A percentile compares a stretch with the other conserved stretches of the same genome.
These are phyloP conservation scores for Cryptotermes secundus DNA, from an alignment of 1,140 invertebrate genomes.

Conservation along the genomic window DNA sequence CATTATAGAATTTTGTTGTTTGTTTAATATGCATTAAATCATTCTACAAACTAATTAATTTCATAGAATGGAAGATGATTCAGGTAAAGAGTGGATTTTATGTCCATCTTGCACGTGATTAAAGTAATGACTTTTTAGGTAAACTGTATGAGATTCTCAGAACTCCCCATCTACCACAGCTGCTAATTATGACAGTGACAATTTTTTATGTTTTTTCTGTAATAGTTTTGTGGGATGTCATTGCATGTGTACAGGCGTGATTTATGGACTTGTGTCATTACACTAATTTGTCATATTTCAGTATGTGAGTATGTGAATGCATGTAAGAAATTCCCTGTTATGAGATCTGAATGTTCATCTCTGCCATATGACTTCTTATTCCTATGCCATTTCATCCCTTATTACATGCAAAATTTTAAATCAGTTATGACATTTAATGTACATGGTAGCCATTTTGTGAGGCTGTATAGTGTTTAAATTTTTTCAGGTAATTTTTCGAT, in stretches of 20 bases:
- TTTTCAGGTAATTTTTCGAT: background rate
- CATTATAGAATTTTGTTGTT: no score
- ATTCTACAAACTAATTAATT: no score
- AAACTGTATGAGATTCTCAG: no score
- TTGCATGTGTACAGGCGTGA: background rate
- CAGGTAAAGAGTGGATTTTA: no score
- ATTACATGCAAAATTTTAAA: background rate
- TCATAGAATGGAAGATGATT: no score
- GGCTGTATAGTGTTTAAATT: background rate
- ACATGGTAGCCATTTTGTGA: background rate
- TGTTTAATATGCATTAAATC: no score
- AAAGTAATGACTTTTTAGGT: no score
- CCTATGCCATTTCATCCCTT: background rate
- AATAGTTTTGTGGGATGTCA: no score
- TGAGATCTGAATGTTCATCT: background rate
- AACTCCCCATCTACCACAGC: no score
- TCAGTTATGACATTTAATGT: background rate
- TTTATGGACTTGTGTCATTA: background rate
- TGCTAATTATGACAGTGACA: no score
- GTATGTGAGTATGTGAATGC: background rate
- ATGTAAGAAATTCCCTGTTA: background rate
- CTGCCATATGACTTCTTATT: background rate
- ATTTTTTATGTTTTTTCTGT: no score
- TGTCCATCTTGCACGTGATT: no score
- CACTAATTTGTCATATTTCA: background rate